Percentiles rank a stretch among this genome's conserved stretches.
phyloP scores from a whole-genome alignment of 2,888 invertebrate species.

The Slavum lentiscoides region DNA sequence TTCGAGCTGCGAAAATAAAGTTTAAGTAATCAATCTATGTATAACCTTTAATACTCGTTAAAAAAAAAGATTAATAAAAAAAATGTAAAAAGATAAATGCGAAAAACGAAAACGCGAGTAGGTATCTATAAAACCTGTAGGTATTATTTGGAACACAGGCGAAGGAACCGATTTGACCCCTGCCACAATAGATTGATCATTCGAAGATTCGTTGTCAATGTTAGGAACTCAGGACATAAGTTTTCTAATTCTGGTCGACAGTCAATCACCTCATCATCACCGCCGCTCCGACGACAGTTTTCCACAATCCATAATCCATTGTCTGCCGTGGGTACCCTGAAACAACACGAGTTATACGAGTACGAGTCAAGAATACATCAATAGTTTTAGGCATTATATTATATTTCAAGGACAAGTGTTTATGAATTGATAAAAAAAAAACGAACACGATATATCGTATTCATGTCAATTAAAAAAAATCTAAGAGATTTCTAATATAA shows the following conservation, averaged over 20 bases:
- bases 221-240: too few species aligned
- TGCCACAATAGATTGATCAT: not conserved
- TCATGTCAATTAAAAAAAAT: too few species aligned
- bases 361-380: too few species aligned
- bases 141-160: not conserved
- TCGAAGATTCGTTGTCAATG: not conserved
- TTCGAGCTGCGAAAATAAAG: too few species aligned
- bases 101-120: too few species aligned
- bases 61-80: too few species aligned
- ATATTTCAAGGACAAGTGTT: not conserved
- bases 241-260: constrained; percentile 5
- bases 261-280: not conserved
- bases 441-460: too few species aligned
- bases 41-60: too few species aligned
- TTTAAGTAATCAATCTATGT: too few species aligned
- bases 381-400: not conserved
- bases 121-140: not conserved
- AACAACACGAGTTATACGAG: not conserved
- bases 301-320: constrained; percentile 27
- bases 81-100: too few species aligned
- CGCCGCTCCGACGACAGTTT: constrained; percentile 19
- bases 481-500: too few species aligned
- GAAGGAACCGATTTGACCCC: not conserved
- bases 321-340: constrained; percentile 6
- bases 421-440: not conserved